Percentiles rank a stretch among this genome's conserved stretches.
Conservation (phyloP, 1,140 invertebrate species). For the Drosophila pseudoananassae region DNA sequence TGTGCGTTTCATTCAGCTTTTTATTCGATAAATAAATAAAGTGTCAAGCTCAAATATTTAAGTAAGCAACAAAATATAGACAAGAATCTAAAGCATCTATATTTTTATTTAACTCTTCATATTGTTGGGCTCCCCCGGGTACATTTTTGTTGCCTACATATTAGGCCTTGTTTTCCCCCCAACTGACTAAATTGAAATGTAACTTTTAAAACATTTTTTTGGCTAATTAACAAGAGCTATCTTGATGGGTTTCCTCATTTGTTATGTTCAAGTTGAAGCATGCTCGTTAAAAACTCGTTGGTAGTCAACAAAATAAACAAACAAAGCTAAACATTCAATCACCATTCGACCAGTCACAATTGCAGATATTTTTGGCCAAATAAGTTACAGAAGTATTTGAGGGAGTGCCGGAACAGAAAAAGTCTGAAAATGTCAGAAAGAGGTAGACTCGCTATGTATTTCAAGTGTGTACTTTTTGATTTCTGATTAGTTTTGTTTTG, state of each 20-base stretch:
- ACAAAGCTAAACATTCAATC: slow-evolving; percentile 23
- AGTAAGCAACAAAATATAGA: slow-evolving; percentile 15
- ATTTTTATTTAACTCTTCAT: slow-evolving; percentile 12
- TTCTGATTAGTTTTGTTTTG: slow-evolving; percentile 29
- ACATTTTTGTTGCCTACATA: slow-evolving; percentile 15
- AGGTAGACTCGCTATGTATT: slow-evolving; percentile 48
- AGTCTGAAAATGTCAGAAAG: slow-evolving; percentile 7
- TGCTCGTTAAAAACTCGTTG: slow-evolving; percentile 40
- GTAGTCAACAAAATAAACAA: slow-evolving; percentile 36
- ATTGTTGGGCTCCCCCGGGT: slow-evolving; percentile 20
- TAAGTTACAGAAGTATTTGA: slow-evolving; percentile 77
- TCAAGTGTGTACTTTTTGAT: slow-evolving; percentile 36
- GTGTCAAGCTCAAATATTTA: slow-evolving; percentile 20
- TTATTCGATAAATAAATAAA: slow-evolving; percentile 32
- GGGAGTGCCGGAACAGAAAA: slow-evolving; percentile 21
- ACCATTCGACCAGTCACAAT: slow-evolving; percentile 13
- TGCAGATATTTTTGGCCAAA: slow-evolving; percentile 11
- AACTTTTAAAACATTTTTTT: slow-evolving; percentile 4
- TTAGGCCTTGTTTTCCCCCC: slow-evolving; percentile 12
- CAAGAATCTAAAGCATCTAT: slow-evolving; percentile 3
- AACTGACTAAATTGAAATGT: slow-evolving; percentile 15
- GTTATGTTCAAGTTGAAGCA: slow-evolving; percentile 50
- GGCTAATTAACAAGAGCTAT: slow-evolving; percentile 10
- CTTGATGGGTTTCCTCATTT: slow-evolving; percentile 39
- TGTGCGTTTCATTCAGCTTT: slow-evolving; percentile 53